Evolutionary conservation across 2,113 vertebrate species (phyloP).

Genomic region (Corythoichthys haematopterus): DNA sequence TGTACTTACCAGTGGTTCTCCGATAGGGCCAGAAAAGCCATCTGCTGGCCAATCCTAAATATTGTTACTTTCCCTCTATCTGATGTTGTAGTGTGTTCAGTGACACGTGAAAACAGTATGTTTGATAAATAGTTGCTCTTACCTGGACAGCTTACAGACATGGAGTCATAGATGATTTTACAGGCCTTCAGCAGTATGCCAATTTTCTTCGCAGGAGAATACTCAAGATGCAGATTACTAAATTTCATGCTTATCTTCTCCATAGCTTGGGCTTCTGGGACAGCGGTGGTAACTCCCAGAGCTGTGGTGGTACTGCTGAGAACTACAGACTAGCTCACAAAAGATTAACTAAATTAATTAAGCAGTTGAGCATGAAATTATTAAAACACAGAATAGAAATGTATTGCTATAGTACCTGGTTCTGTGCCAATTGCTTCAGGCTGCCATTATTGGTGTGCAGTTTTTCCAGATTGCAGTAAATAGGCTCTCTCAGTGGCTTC

Average conservation of each 20-base stretch:
- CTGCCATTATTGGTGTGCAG: slow-evolving; percentile 76
- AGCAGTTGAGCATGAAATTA: background rate
- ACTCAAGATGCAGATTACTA: slow-evolving; percentile 81
- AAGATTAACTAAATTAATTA: slow-evolving; percentile 10
- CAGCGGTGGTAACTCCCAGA: slow-evolving; percentile 85
- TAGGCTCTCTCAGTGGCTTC: slow-evolving; percentile 85
- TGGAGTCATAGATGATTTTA: slow-evolving; percentile 96
- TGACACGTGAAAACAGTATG: too few species aligned
- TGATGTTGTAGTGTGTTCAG: background rate
- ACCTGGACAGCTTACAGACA: slow-evolving; percentile 90
- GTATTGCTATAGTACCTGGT: slow-evolving; percentile 71
- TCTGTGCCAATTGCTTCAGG: slow-evolving; percentile 81
- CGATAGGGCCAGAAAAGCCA: background rate
- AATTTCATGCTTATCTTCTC: slow-evolving; percentile 92
- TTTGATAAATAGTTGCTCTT: slow-evolving; percentile 15
- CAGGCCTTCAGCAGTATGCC: slow-evolving; percentile 88
- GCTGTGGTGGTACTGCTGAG: slow-evolving; percentile 89
- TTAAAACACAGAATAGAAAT: too few species aligned
- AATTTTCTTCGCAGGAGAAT: slow-evolving; percentile 95
- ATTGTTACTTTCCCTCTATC: too few species aligned
- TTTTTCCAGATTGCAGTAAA: slow-evolving; percentile 79
- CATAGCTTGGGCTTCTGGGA: slow-evolving; percentile 83
- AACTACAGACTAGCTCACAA: slow-evolving; percentile 61
- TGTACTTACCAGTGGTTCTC: background rate
- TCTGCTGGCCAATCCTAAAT: background rate